Evolutionary conservation across 2,113 vertebrate species (phyloP).

Genomic region (Oreochromis tanganicae): DNA sequence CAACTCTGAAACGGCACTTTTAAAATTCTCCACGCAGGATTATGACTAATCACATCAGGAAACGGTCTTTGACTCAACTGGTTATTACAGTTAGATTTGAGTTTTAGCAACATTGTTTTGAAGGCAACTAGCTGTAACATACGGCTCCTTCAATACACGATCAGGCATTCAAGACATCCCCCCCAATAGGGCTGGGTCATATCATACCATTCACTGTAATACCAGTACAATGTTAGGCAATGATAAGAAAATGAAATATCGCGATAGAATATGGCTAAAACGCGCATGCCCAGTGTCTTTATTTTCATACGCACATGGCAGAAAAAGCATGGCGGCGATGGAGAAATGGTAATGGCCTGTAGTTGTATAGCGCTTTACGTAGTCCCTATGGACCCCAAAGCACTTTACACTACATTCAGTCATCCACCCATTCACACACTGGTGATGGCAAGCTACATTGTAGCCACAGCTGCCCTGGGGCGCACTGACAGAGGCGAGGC

Average conservation of each 20-base stretch:
- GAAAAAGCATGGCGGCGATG: background rate
- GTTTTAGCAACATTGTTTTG: background rate
- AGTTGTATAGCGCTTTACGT: too few relatives aligned
- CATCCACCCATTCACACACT: too few relatives aligned
- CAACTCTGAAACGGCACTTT: background rate
- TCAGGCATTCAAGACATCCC: background rate
- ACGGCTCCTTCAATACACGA: too few relatives aligned
- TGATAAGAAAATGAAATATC: background rate
- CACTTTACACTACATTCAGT: too few relatives aligned
- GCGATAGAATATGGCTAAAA: background rate
- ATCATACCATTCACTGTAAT: background rate
- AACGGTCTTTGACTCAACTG: background rate
- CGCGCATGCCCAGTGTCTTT: fast-evolving
- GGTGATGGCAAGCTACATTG: too few relatives aligned
- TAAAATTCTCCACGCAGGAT: background rate
- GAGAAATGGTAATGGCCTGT: too few relatives aligned
- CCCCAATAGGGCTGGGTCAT: background rate
- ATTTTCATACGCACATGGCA: background rate
- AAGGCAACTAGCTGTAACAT: background rate
- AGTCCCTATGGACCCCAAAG: too few relatives aligned
- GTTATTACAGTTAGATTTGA: background rate
- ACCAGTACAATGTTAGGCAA: background rate
- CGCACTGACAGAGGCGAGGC: too few relatives aligned
- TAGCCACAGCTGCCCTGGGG: too few relatives aligned
- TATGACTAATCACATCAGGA: background rate